A percentile compares a stretch with the other conserved stretches of the same genome.
These are phyloP conservation scores for Heliconius eleuchia DNA, from an alignment of 1,140 invertebrate species.

Conservation along the genomic window DNA sequence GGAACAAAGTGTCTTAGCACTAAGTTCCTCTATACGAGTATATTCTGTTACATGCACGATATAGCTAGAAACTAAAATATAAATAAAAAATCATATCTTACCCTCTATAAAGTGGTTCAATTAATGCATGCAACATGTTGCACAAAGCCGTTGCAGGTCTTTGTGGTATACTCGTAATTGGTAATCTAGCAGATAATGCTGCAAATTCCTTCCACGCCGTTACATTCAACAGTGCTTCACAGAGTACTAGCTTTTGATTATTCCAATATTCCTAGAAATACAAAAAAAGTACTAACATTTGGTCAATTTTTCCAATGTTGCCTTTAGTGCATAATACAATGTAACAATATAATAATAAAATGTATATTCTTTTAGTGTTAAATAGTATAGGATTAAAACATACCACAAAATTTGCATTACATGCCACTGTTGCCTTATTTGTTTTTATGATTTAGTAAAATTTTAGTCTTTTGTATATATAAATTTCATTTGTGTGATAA, in stretches of 20 bases:
- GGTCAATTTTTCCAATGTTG: too few relatives aligned
- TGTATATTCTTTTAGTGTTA: too few relatives aligned
- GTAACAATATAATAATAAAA: too few relatives aligned
- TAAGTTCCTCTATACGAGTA: too few relatives aligned
- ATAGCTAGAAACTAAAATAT: too few relatives aligned
- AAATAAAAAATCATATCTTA: conserved; percentile 38
- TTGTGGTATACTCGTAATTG: conserved; percentile 89
- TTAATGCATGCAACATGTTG: conserved; percentile 90
- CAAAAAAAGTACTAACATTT: neutral
- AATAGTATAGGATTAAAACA: too few relatives aligned
- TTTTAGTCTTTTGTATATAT: too few relatives aligned
- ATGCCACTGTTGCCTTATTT: neutral
- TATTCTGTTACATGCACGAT: too few relatives aligned
- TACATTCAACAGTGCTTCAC: conserved; percentile 92
- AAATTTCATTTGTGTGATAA: too few relatives aligned
- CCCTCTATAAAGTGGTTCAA: conserved; percentile 94
- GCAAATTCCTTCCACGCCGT: conserved; percentile 95
- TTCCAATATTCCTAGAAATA: conserved; percentile 83
- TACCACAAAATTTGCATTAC: too few relatives aligned
- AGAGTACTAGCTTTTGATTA: conserved; percentile 97
- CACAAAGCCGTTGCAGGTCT: conserved; percentile 91
- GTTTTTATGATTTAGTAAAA: too few relatives aligned
- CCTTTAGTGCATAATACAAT: neutral
- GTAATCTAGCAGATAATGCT: conserved; percentile 89
- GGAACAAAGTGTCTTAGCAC: too few relatives aligned